These are phyloP conservation scores for Tyrannus savana DNA, from an alignment of 2,113 vertebrate species.

Conservation along the genomic window DNA sequence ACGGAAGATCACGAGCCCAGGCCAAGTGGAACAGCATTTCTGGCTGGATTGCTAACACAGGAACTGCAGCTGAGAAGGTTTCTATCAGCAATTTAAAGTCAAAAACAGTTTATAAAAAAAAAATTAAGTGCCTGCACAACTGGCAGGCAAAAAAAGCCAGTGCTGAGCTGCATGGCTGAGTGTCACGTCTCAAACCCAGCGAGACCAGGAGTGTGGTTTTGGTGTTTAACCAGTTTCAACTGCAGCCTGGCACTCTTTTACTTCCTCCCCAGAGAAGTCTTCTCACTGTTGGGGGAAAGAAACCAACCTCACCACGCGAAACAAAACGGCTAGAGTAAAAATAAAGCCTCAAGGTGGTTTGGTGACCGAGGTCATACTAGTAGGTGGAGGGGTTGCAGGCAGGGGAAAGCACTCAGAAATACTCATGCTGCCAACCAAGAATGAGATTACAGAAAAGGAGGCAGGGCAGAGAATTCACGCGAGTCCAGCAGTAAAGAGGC, in stretches of 20 bases:
- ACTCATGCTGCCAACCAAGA: conserved; percentile 57
- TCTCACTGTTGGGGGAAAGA: conserved; percentile 65
- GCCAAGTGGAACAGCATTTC: background rate
- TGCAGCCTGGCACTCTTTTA: conserved; percentile 80
- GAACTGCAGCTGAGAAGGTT: background rate
- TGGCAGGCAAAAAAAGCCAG: conserved; percentile 28
- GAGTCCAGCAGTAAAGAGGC: background rate
- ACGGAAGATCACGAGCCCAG: background rate
- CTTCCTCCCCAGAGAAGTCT: conserved; percentile 72
- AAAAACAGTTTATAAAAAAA: background rate
- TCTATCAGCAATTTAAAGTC: background rate
- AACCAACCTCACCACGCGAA: conserved; percentile 70
- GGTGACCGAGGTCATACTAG: conserved; percentile 72
- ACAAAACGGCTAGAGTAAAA: conserved; percentile 70
- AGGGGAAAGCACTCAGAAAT: conserved; percentile 49
- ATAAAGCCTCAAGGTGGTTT: conserved; percentile 77
- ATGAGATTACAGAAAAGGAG: conserved; percentile 25
- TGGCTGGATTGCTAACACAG: background rate
- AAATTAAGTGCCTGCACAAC: background rate
- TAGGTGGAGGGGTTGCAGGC: conserved; percentile 21
- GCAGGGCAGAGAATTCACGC: background rate
- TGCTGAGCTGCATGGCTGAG: conserved; percentile 66
- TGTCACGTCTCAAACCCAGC: conserved; percentile 79
- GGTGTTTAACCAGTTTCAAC: conserved; percentile 77
- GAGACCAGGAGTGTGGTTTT: conserved; percentile 78